phyloP scores from a whole-genome alignment of 2,888 invertebrate species.

The Arctia plantaginis region DNA sequence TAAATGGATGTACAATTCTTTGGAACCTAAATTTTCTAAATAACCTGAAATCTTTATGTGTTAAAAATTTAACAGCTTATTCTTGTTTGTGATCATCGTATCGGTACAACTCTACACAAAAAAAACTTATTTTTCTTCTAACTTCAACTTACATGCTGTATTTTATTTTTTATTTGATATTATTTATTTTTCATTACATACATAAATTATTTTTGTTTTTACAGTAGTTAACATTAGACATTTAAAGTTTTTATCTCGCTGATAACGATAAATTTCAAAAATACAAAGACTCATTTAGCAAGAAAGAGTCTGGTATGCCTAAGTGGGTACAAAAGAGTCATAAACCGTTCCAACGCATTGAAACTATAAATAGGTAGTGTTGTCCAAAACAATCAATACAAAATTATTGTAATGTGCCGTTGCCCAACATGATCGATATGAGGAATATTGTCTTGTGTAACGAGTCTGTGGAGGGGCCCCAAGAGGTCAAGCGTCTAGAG shows the following conservation, averaged over 20 bases:
- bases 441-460: slow-evolving; percentile 50
- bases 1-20: too few species aligned
- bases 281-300: background rate
- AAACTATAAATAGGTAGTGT: slow-evolving; percentile 1
- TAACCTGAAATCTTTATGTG: background rate
- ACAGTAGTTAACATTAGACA: background rate
- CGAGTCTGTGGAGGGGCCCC: slow-evolving; percentile 39
- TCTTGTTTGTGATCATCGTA: too few species aligned
- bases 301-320: background rate
- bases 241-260: background rate
- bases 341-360: slow-evolving; percentile 5
- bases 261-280: slow-evolving; percentile 3
- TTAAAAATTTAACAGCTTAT: background rate
- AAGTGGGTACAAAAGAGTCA: slow-evolving; percentile 1
- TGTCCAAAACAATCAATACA: slow-evolving; percentile 10
- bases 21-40: too few species aligned
- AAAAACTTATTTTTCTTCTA: background rate
- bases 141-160: background rate
- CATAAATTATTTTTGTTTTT: background rate
- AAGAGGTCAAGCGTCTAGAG: slow-evolving; percentile 78
- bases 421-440: slow-evolving; percentile 51
- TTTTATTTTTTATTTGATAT: background rate
- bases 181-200: background rate
- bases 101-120: background rate
- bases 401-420: slow-evolving; percentile 48